phyloP scores from a whole-genome alignment of 2,888 invertebrate species.

The Limenitis camilla region DNA sequence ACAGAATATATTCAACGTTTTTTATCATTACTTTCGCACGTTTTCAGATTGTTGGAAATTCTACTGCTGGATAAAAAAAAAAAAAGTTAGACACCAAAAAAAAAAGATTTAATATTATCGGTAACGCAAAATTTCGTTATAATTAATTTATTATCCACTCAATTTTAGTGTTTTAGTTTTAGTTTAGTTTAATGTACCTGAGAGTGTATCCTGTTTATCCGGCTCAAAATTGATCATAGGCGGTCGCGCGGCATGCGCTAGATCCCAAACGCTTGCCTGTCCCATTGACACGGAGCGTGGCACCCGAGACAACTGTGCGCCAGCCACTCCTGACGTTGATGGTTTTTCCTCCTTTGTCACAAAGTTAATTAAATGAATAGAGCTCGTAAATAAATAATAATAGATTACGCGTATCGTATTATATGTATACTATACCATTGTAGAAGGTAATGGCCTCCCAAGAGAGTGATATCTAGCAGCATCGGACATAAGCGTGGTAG shows the following conservation, averaged over 20 bases:
- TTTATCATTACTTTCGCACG: constrained; percentile 3
- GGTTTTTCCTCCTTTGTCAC: constrained; percentile 5
- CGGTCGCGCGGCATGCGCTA: constrained; percentile 50
- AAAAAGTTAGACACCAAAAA: no score
- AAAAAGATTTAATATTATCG: no score
- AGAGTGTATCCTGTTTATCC: constrained; percentile 59
- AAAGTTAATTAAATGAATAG: background rate
- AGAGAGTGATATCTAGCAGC: constrained; percentile 55
- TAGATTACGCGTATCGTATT: background rate
- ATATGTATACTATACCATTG: no score
- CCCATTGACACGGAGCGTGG: constrained; percentile 94
- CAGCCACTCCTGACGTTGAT: constrained; percentile 4
- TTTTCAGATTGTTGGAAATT: background rate
- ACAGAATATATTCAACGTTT: background rate
- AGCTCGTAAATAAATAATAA: background rate
- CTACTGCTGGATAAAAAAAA: background rate
- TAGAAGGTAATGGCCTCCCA: constrained; percentile 43
- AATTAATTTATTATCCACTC: no score
- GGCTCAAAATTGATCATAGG: constrained; percentile 29
- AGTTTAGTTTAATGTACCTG: constrained; percentile 39
- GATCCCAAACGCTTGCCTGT: constrained; percentile 73
- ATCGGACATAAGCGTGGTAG: constrained; percentile 61
- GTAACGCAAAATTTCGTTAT: no score
- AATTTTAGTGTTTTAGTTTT: no score
- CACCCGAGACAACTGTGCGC: constrained; percentile 74